A percentile compares a stretch with the other conserved stretches of the same genome.
These are phyloP conservation scores for Cheiracanthium punctorium DNA, from an alignment of 2,888 invertebrate genomes.

Conservation along the genomic window DNA sequence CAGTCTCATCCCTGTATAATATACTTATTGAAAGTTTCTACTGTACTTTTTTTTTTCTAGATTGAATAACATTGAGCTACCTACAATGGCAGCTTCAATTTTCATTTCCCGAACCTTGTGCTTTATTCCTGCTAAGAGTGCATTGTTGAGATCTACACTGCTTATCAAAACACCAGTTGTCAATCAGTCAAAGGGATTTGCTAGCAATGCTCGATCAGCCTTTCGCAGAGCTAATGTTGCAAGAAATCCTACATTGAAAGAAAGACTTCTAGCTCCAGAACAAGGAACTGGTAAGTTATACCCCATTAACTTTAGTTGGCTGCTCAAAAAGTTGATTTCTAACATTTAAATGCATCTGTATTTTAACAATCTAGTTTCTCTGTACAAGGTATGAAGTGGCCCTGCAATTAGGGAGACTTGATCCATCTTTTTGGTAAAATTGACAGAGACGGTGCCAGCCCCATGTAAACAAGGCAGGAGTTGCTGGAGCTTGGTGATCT, in stretches of 20 bases:
- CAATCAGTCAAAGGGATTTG: slow-evolving; percentile 42
- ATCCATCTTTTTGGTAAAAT: no score
- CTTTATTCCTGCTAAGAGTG: slow-evolving; percentile 9
- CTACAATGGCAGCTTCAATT: slow-evolving; percentile 55
- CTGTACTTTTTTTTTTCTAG: no score
- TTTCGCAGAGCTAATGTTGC: slow-evolving; percentile 52
- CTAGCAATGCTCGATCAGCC: slow-evolving; percentile 42
- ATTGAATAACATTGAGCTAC: neutral
- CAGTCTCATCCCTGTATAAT: no score
- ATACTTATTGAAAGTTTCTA: no score
- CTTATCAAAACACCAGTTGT: slow-evolving; percentile 29
- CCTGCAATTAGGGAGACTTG: no score
- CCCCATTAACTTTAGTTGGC: neutral
- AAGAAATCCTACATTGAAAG: slow-evolving; percentile 81
- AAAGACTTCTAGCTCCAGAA: slow-evolving; percentile 85
- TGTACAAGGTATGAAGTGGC: no score
- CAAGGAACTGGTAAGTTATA: slow-evolving; percentile 83
- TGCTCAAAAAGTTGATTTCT: neutral
- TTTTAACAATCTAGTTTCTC: no score
- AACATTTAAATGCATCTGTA: no score
- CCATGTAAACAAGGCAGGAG: no score
- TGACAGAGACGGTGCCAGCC: no score
- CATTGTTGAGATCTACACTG: slow-evolving; percentile 14
- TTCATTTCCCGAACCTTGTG: slow-evolving; percentile 22
- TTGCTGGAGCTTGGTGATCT: no score